These are phyloP conservation scores for Eretmocerus hayati DNA, from an alignment of 2,888 invertebrate species.

Conservation along the genomic window DNA sequence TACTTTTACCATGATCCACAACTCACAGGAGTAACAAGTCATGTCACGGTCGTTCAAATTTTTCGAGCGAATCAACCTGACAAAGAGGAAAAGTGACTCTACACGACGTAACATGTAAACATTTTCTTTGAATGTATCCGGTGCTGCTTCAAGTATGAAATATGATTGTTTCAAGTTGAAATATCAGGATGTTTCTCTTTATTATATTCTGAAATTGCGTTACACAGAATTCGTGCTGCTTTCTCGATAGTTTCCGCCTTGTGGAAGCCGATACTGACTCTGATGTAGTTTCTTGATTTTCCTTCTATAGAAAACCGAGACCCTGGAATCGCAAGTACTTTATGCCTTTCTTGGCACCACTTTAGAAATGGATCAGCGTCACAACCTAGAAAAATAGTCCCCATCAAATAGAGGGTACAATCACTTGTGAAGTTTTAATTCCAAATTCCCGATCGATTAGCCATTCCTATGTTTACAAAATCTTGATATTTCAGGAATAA, in stretches of 20 bases:
- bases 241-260: constrained; percentile 37
- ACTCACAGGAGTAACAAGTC: too few relatives aligned
- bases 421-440: too few relatives aligned
- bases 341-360: constrained; percentile 45
- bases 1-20: too few relatives aligned
- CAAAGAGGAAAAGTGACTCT: too few relatives aligned
- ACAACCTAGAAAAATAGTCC: constrained; percentile 29
- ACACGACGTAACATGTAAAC: too few relatives aligned
- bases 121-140: too few relatives aligned
- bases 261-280: constrained; percentile 52
- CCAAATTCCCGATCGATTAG: background rate
- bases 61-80: too few relatives aligned
- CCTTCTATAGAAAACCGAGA: constrained; percentile 43
- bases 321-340: constrained; percentile 48
- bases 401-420: too few relatives aligned
- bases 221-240: constrained; percentile 44
- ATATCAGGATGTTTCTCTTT: too few relatives aligned
- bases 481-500: too few relatives aligned
- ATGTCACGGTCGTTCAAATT: too few relatives aligned
- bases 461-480: background rate
- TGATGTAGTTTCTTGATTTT: constrained; percentile 43
- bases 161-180: background rate
- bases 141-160: too few relatives aligned
- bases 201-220: constrained; percentile 24
- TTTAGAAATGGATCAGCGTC: constrained; percentile 45